Conservation (phyloP, 2,113 vertebrate species). For the Bettongia penicillata region DNA sequence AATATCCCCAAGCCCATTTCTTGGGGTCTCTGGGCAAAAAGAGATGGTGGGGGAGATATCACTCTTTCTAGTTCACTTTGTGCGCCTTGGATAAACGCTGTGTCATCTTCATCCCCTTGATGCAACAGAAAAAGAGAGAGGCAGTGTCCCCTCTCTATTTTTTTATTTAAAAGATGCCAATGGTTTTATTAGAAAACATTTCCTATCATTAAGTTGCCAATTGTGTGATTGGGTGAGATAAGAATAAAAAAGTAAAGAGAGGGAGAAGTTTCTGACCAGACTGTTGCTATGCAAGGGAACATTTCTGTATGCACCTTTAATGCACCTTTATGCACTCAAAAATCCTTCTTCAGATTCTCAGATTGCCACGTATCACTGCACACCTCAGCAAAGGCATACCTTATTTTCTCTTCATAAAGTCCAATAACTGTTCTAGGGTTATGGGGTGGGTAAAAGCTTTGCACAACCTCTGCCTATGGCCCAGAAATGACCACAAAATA, state of each 20-base stretch:
- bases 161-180: constrained; percentile 54
- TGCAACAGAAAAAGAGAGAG: background rate
- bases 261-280: constrained; percentile 35
- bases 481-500: constrained; percentile 13
- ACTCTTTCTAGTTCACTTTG: background rate
- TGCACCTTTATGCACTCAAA: constrained; percentile 29
- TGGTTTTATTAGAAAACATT: constrained; percentile 70
- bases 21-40: background rate
- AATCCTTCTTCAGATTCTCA: background rate
- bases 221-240: constrained; percentile 38
- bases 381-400: constrained; percentile 53
- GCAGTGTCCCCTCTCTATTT: background rate
- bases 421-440: constrained; percentile 54
- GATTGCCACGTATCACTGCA: constrained; percentile 12
- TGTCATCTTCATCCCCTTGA: background rate
- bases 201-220: constrained; percentile 62
- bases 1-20: background rate
- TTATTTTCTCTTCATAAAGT: constrained; percentile 27
- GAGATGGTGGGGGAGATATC: background rate
- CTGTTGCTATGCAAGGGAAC: background rate
- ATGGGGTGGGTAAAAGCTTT: constrained; percentile 51
- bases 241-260: constrained; percentile 51
- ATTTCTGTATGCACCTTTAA: background rate
- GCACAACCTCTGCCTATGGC: constrained; percentile 36
- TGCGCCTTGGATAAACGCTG: background rate